Evolutionary conservation across 2,888 invertebrate genomes (phyloP).

Genomic region (Drosophila subquinaria): DNA sequence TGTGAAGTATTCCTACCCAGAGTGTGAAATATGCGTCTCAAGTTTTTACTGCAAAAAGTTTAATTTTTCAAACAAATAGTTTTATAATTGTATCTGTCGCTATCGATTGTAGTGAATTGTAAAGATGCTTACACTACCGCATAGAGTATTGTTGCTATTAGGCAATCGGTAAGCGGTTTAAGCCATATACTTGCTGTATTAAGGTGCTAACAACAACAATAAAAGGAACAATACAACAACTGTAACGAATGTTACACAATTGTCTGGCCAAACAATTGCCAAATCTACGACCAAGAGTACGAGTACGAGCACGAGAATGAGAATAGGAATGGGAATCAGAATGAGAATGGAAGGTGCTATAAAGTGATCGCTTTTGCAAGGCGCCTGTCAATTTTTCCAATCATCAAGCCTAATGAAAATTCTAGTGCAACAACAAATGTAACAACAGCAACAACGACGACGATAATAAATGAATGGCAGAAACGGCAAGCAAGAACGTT

Average conservation of each 20-base stretch:
- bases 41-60: too few relatives aligned
- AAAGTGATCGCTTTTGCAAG: conserved; percentile 69
- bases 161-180: conserved; percentile 12
- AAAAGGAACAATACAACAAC: neutral
- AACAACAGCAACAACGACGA: conserved; percentile 14
- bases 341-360: conserved; percentile 31
- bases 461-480: conserved; percentile 10
- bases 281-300: conserved; percentile 14
- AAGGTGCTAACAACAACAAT: conserved; percentile 19
- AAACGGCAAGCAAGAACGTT: conserved; percentile 31
- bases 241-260: conserved; percentile 49
- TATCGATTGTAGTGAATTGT: neutral
- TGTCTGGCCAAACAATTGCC: conserved; percentile 65
- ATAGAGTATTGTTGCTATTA: neutral
- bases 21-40: too few relatives aligned
- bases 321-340: too few relatives aligned
- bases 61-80: too few relatives aligned
- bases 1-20: too few relatives aligned
- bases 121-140: neutral
- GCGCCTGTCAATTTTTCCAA: conserved; percentile 77
- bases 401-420: conserved; percentile 78
- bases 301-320: conserved; percentile 7
- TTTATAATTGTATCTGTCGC: too few relatives aligned
- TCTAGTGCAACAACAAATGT: conserved; percentile 49
- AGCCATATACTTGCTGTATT: conserved; percentile 13